Base-by-base conservation (phyloP, 1,140 invertebrate species). In the Patella vulgata region DNA sequence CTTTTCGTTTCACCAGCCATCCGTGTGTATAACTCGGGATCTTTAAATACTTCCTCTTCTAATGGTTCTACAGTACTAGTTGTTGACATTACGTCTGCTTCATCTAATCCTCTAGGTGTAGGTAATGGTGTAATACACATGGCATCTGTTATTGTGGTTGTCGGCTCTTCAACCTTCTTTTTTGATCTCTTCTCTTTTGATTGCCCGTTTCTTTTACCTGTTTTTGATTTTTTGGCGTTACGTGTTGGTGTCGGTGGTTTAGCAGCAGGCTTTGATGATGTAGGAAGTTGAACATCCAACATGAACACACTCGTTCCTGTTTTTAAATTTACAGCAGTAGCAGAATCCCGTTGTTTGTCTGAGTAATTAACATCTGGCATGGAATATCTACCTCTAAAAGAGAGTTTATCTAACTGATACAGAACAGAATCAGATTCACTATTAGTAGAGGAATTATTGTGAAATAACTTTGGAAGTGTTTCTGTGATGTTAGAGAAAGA, bases 221-320 rank as follows among this genome's bases (percentile, higher is more conserved):
- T 11, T 63, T 75, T 73, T 17, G 65, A 36, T 58, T 75, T 75
- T 39, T 68, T 74, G 14, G 23, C 40, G 33, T 31, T 56, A 27
- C 43, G 64, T 59, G 57, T 53, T 11, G 57, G 46, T 54, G 19
- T 52, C 14, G 56, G 39, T 23, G 62, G 55, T 44, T 69, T 65
- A 11, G 33, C 55, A 31, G 33, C 2, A 9, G 52, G 5, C 17
- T 31, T 50, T 36, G 19, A 14, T 9, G 54, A 30, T 3, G 51
- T 25, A 27, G 69, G 44, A 21, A 63, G 43, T 5, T 68, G 71
- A 28, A 75, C 33, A 30, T 81, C 80, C 21, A 82, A 43, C 2
- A 75, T 74, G 36, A 82, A 77, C 17, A 82, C 73, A 64, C 70
- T 74, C 21, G 72, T 67, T 33, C 80, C 80, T 14, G 80, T 81